Evolutionary conservation across 1,140 invertebrate genomes (phyloP).

Genomic region (Caenorhabditis briggsae): DNA sequence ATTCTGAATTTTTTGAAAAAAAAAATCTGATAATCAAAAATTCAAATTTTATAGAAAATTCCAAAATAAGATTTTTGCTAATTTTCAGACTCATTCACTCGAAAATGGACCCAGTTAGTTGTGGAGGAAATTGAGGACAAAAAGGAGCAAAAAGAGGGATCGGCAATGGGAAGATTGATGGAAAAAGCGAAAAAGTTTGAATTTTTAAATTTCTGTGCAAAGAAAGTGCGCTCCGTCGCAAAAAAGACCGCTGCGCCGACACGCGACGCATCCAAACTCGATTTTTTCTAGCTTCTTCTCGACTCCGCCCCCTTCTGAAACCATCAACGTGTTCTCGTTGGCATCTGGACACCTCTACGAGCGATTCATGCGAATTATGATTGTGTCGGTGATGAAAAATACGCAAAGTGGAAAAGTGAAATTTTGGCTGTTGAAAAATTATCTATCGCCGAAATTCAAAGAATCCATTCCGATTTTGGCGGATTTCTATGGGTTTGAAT

Average conservation of each 20-base stretch:
- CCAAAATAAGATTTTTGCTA: no score
- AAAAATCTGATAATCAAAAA: no score
- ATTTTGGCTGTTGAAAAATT: constrained; percentile 99
- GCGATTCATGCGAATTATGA: constrained; percentile 84
- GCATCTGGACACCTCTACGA: constrained; percentile 99
- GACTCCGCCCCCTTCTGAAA: constrained; percentile 78
- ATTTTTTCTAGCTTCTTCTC: constrained; percentile 81
- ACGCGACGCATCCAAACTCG: neutral
- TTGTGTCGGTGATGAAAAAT: constrained; percentile 75
- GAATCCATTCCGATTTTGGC: constrained; percentile 96
- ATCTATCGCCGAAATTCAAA: constrained; percentile 85
- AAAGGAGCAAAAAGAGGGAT: constrained; percentile 68
- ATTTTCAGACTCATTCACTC: constrained; percentile 64
- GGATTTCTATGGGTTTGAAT: constrained; percentile 94
- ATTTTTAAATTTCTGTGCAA: no score
- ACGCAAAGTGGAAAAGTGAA: constrained; percentile 97
- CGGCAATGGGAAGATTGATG: constrained; percentile 63
- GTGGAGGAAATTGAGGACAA: constrained; percentile 74
- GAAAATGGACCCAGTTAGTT: constrained; percentile 71
- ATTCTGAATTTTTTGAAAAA: no score
- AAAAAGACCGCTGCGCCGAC: no score
- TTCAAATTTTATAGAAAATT: no score
- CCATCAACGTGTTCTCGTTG: constrained; percentile 97
- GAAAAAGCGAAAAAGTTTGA: constrained; percentile 64
- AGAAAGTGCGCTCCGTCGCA: no score